Evolutionary conservation across 2,113 vertebrate genomes (phyloP).

Genomic region (Hippocampus zosterae): DNA sequence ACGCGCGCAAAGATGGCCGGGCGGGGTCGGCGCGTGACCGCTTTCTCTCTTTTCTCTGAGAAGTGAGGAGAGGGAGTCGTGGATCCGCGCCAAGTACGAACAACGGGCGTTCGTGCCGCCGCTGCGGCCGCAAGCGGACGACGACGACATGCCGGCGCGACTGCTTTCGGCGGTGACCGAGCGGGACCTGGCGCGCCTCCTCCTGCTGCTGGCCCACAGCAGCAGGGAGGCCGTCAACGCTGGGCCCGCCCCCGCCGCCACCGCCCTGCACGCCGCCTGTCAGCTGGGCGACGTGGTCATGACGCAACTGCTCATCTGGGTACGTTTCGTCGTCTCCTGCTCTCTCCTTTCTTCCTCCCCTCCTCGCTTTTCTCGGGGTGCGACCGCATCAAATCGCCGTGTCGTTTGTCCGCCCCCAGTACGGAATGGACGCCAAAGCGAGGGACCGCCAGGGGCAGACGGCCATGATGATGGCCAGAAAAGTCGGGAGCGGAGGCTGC

Average conservation of each 20-base stretch:
- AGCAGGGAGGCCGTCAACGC: conserved; percentile 84
- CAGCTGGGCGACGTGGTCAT: conserved; percentile 87
- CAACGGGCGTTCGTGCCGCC: conserved; percentile 85
- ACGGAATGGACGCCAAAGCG: conserved; percentile 83
- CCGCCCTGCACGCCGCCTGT: conserved; percentile 85
- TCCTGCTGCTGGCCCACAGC: conserved; percentile 88
- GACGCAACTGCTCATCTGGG: conserved; percentile 95
- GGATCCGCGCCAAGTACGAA: conserved; percentile 95
- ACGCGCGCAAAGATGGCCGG: too few species aligned
- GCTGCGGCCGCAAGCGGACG: conserved; percentile 58
- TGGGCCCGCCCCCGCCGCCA: conserved; percentile 62
- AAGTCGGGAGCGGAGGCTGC: conserved; percentile 83
- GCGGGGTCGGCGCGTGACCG: background rate
- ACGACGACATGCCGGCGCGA: conserved; percentile 65
- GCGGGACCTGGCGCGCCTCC: conserved; percentile 78
- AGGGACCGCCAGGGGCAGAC: conserved; percentile 83
- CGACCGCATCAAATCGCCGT: background rate
- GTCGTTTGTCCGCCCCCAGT: conserved; percentile 57
- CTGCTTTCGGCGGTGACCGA: conserved; percentile 79
- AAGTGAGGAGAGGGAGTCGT: conserved; percentile 89
- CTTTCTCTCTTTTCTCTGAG: background rate
- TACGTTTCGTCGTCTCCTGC: conserved; percentile 53
- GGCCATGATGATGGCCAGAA: conserved; percentile 78
- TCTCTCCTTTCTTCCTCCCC: background rate
- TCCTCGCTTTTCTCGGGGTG: too few species aligned